A percentile compares a stretch with the other conserved stretches of the same genome.
phyloP scores from a whole-genome alignment of 2,888 invertebrate genomes.

The Marronus borbonicus region DNA sequence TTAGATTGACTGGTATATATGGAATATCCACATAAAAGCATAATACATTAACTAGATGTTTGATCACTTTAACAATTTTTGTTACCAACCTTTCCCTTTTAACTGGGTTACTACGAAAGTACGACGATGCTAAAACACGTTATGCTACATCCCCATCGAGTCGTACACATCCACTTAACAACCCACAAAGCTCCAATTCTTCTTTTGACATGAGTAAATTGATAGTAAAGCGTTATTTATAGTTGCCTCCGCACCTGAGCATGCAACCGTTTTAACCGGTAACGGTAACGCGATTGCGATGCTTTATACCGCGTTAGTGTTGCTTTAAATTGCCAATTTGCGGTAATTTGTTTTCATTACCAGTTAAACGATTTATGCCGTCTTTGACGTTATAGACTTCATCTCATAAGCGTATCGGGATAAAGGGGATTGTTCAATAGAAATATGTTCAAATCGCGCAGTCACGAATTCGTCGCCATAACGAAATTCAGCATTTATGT shows the following conservation, averaged over 20 bases:
- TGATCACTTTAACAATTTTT: no score
- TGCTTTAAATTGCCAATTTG: constrained; percentile 34
- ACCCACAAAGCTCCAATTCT: constrained; percentile 20
- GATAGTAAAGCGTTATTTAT: constrained; percentile 43
- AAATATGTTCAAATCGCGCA: no score
- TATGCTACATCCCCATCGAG: neutral
- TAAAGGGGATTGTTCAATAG: no score
- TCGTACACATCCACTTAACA: neutral
- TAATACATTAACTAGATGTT: no score
- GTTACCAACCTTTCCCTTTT: neutral
- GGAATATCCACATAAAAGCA: no score
- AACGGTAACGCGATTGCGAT: neutral
- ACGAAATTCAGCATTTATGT: no score
- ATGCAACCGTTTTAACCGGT: constrained; percentile 22
- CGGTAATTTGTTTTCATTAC: constrained; percentile 37
- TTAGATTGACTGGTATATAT: no score
- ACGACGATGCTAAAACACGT: neutral
- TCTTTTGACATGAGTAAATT: constrained; percentile 37
- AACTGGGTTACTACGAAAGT: constrained; percentile 8
- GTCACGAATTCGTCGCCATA: no score
- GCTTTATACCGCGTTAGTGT: constrained; percentile 5
- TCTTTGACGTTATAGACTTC: neutral
- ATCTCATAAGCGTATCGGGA: no score
- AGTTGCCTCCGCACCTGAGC: constrained; percentile 32
- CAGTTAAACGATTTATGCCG: constrained; percentile 18